Evolutionary conservation across 2,888 invertebrate species (phyloP).

Genomic region (Lasioglossum pauxillum): DNA sequence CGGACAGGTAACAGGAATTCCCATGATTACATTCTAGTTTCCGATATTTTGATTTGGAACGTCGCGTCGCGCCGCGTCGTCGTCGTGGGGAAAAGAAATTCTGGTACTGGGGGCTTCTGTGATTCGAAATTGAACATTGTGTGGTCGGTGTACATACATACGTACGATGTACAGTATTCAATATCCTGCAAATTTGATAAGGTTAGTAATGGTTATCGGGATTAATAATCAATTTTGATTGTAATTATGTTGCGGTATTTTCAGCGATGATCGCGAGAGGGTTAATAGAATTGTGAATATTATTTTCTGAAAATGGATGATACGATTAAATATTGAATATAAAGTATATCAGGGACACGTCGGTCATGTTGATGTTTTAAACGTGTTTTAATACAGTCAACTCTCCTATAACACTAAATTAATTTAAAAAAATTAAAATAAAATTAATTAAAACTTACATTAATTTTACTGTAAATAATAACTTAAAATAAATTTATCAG

Average conservation of each 20-base stretch:
- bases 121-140: neutral
- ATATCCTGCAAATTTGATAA: neutral
- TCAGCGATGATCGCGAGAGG: neutral
- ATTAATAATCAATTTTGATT: neutral
- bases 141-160: neutral
- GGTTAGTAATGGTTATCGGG: neutral
- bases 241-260: neutral
- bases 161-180: neutral
- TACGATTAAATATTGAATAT: neutral
- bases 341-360: neutral
- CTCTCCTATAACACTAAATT: too few relatives aligned
- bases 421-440: too few relatives aligned
- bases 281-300: neutral
- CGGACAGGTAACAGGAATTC: neutral
- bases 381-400: too few relatives aligned
- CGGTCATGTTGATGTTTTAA: too few relatives aligned
- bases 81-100: neutral
- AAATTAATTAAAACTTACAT: too few relatives aligned
- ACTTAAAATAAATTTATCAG: too few relatives aligned
- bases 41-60: neutral
- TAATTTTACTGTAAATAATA: too few relatives aligned
- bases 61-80: constrained; percentile 4
- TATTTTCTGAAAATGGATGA: neutral
- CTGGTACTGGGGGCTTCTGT: neutral
- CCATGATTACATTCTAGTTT: neutral